Conservation (phyloP, 1,140 invertebrate genomes). For the Parapsyche elsis region DNA sequence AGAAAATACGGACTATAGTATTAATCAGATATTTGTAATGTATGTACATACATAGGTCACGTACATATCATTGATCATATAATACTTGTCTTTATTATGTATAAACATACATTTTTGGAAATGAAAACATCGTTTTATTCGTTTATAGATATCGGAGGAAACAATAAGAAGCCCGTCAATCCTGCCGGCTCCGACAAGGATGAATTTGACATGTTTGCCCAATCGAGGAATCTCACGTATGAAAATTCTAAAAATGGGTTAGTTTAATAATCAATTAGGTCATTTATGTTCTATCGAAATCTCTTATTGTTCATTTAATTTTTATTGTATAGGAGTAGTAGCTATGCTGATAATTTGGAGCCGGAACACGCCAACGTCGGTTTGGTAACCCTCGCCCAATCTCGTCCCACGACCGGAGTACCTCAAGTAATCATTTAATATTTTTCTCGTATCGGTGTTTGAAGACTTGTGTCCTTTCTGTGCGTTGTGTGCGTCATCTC, state of each 20-base stretch:
- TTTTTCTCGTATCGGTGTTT: not conserved
- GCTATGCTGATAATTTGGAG: conserved; percentile 79
- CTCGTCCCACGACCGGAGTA: conserved; percentile 57
- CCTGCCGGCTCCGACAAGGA: conserved; percentile 59
- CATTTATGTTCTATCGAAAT: conserved; percentile 16
- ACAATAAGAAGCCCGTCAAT: conserved; percentile 40
- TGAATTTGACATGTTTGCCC: conserved; percentile 94
- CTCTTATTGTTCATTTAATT: not conserved
- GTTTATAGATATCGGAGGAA: conserved; percentile 47
- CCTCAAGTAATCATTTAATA: conserved; percentile 49
- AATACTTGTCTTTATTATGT: not conserved
- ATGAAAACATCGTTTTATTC: not conserved
- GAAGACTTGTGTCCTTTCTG: too few relatives aligned
- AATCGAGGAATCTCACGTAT: conserved; percentile 80
- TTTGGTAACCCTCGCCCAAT: conserved; percentile 62
- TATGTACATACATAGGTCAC: too few relatives aligned
- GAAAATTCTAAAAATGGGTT: conserved; percentile 75
- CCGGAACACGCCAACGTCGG: conserved; percentile 71
- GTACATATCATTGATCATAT: not conserved
- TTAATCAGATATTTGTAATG: not conserved
- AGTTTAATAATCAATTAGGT: not conserved
- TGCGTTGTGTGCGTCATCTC: too few relatives aligned
- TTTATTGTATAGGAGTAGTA: conserved; percentile 70
- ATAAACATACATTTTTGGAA: too few relatives aligned
- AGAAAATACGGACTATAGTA: too few relatives aligned